Conservation (phyloP, 92 coral and sea anemone genomes). For the Parazoanthus darwini region DNA sequence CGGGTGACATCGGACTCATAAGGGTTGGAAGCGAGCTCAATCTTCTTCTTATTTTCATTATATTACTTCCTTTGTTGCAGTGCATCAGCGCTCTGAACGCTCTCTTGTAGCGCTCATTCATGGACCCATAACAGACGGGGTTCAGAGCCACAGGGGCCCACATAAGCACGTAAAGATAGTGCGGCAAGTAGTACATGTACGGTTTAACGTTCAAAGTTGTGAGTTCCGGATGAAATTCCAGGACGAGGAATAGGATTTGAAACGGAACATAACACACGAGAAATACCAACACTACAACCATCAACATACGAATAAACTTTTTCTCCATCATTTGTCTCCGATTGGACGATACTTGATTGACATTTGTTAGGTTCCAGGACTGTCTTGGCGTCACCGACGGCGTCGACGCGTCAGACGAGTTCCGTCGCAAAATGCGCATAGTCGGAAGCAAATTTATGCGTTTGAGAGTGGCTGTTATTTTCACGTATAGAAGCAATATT, state of each 20-base stretch:
- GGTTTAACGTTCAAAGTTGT: neutral
- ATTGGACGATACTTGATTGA: conserved; percentile 53
- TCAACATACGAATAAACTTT: conserved; percentile 74
- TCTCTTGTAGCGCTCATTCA: conserved; percentile 76
- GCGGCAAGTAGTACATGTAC: conserved; percentile 34
- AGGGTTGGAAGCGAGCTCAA: conserved; percentile 20
- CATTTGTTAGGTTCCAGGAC: conserved; percentile 61
- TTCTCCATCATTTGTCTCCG: conserved; percentile 68
- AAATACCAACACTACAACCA: conserved; percentile 67
- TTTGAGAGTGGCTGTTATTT: conserved; percentile 69
- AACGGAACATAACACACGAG: conserved; percentile 75
- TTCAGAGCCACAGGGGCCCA: conserved; percentile 80
- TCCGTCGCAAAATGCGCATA: conserved; percentile 55
- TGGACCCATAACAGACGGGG: conserved; percentile 78
- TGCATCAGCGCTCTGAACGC: conserved; percentile 57
- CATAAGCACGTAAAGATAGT: conserved; percentile 59
- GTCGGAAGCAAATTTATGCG: conserved; percentile 68
- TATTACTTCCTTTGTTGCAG: neutral
- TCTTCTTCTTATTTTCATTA: neutral
- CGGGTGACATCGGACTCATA: conserved; percentile 4
- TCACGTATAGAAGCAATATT: conserved; percentile 60
- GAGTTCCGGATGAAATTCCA: conserved; percentile 31
- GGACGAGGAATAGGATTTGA: conserved; percentile 60
- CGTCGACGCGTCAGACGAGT: conserved; percentile 64
- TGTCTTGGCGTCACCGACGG: conserved; percentile 69